phyloP scores from a whole-genome alignment of 2,888 invertebrate species.

The Lasius fuliginosus region DNA sequence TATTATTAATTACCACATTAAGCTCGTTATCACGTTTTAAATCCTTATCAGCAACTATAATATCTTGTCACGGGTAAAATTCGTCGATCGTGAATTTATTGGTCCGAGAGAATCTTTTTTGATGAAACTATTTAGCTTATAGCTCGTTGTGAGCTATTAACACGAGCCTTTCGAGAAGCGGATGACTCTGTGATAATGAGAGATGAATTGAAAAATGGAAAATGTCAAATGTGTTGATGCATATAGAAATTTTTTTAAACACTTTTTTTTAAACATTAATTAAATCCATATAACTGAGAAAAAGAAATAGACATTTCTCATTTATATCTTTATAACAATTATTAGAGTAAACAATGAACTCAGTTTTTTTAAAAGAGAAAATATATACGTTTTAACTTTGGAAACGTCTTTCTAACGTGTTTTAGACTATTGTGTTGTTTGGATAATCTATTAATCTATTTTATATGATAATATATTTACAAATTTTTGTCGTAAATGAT shows the following conservation, averaged over 20 bases:
- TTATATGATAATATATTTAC: not conserved
- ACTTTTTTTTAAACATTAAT: slow-evolving; percentile 12
- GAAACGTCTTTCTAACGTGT: not conserved
- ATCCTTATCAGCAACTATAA: slow-evolving; percentile 15
- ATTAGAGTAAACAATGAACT: slow-evolving; percentile 14
- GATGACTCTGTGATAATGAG: slow-evolving; percentile 41
- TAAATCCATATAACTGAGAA: not conserved
- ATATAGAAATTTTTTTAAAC: not conserved
- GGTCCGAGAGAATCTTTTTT: not conserved
- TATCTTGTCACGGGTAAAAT: slow-evolving; percentile 23
- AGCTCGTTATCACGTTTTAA: slow-evolving; percentile 36
- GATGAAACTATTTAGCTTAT: slow-evolving; percentile 28
- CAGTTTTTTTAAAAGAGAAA: not conserved
- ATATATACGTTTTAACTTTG: not conserved
- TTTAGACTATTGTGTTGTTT: slow-evolving; percentile 16
- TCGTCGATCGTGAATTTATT: slow-evolving; percentile 1
- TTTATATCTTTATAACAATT: not conserved
- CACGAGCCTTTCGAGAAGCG: slow-evolving; percentile 54
- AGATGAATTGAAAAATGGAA: slow-evolving; percentile 33
- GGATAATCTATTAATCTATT: slow-evolving; percentile 13
- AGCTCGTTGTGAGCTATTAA: slow-evolving; percentile 33
- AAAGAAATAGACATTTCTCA: not conserved
- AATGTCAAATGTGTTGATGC: slow-evolving; percentile 42
- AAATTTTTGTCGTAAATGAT: not conserved
- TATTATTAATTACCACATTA: slow-evolving; percentile 23